Evolutionary conservation across 2,797 vertebrate genomes (phyloP), one percentile per base, ranked within the genome.

Genomic region (Borostomias antarcticus): DNA sequence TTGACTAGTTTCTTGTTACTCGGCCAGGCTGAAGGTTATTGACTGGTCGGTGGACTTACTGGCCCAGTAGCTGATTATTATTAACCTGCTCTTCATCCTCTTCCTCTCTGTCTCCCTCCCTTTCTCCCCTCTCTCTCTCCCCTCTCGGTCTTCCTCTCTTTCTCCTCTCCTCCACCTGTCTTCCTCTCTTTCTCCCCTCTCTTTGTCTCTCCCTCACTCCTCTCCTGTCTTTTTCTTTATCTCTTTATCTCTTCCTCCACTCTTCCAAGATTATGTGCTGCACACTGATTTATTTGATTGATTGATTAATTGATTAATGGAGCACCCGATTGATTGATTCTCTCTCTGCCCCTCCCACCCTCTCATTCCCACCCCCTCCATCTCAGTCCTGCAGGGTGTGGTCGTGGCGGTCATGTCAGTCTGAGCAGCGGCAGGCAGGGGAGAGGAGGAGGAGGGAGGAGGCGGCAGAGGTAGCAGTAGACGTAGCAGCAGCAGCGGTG

Each of bases 351-450:
- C 71, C 21, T 61, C 62, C 61, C 30, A 21, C 10, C 6, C 3
- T 28, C 62, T 58, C 72, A 51, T 64, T 68, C 58, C 17, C 25
- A 65, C 28, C 62, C 54, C 68, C 48, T 52, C 62, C 26, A 71
- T n/a, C 33, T 66, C 64, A 17, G 45, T 13, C 69, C 69, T 73
- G 50, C 76, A 86, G 84, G 84, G 78, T 59, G 23, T 17, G 71
- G 35, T 74, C 50, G 43, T 45, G 52, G 40, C n/a, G 83, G 81
- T 75, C 87, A 89, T 89, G 89, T 82, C 82, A 78, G 77, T 86
- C 66, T 89, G 76, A 74, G 73, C 82, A 75, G 83, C 76, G 78
- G 77, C 13, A 74, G 84, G 63, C 78, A 19, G 79, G 74, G 45
- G 65, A 47, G 37, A 60, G 66, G 62, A 64, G 62, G 61, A 51